Evolutionary conservation across 2,797 vertebrate species (phyloP), one percentile per base, ranked within the genome.

Genomic region (Enteromius viviparus): DNA sequence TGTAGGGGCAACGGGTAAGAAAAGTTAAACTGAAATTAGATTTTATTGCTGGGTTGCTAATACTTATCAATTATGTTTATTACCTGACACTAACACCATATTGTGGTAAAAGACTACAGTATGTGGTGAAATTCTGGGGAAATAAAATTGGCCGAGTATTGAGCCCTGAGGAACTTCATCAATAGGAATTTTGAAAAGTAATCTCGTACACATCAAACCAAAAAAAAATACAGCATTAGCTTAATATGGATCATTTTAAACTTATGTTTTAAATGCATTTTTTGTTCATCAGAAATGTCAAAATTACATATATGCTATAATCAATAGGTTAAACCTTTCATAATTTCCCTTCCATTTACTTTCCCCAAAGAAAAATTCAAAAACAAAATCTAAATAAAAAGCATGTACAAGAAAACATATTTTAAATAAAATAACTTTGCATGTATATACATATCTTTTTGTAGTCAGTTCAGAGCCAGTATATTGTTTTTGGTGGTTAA

Each of bases 1-100:
- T 78, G 96, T 97, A 83, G 96, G 96, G 79, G 94, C 93, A 23
- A 90, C 95, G 87, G 96, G 96, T 97, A 93, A 93, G 90, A 55
- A 51, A 37, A 66, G 26, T 15, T 64, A 6, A 71, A 49, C 37
- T 32, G 32, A 10, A 32, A 23, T 15, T 53, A 8, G 1, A 23
- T 76, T 58, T 58, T 0, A 40, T 17, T 58, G 51, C 23, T 8
- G 14, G 9, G 45, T 66, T 26, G 11, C 8, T 64, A 74, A 23
- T 49, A 6, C 17, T 7, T 70, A 34, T 23, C 11, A 11, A 19
- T 51, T 68, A 15, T 6, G 29, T 64, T 7, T 49, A 34, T 74
- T 53, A 34, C 51, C 29, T 8, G 49, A 74, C 29, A 37, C 19
- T 55, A 78, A 49, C 19, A 14, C 1, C 1, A 8, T 49, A 17